These are phyloP conservation scores for Ichneumoninae sp. DNA, from an alignment of 2,888 invertebrate species.

Conservation along the genomic window DNA sequence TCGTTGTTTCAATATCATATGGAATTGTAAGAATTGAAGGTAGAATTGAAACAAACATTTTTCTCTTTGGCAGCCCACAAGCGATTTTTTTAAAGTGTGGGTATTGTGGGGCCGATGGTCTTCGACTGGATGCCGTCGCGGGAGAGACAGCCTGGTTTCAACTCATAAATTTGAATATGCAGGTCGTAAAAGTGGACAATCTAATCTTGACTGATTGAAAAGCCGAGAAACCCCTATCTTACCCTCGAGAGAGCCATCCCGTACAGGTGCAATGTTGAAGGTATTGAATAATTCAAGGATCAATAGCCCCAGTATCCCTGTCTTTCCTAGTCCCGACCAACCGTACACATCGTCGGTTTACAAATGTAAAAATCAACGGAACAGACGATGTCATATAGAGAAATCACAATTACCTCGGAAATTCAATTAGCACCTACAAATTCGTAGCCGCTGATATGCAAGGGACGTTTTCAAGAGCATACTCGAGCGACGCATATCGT, in stretches of 20 bases:
- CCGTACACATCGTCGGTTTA: not conserved
- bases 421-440: conserved; percentile 52
- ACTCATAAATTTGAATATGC: not conserved
- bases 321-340: not conserved
- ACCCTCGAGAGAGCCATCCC: not conserved
- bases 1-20: too few species aligned
- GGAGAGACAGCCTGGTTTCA: not conserved
- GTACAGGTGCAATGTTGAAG: not conserved
- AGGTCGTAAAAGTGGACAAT: not conserved
- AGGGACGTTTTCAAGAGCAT: conserved; percentile 53
- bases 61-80: too few species aligned
- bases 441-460: conserved; percentile 28
- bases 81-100: too few species aligned
- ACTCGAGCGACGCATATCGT: conserved; percentile 42
- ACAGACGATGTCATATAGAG: not conserved
- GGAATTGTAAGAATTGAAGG: too few species aligned
- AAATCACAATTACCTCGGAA: conserved; percentile 19
- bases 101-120: not conserved
- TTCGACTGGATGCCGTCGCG: not conserved
- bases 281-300: not conserved
- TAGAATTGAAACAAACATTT: too few species aligned
- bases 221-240: not conserved
- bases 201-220: not conserved
- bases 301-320: not conserved
- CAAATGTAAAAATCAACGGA: not conserved